phyloP scores from a whole-genome alignment of 2,888 invertebrate species.

The Trichogramma dendrolimi region DNA sequence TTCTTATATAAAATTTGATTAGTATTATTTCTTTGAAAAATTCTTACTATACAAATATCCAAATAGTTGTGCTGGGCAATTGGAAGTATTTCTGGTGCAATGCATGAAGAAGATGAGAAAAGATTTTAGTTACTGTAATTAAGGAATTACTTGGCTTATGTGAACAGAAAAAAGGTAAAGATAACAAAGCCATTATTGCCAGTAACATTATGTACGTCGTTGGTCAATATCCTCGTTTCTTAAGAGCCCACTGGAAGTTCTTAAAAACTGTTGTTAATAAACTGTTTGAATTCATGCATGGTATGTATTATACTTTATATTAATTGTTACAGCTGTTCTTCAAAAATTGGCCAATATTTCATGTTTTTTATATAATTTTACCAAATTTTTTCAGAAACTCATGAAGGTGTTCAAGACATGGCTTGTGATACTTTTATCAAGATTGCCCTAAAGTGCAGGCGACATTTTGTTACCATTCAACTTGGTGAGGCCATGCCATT shows the following conservation, averaged over 20 bases:
- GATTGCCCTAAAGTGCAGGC: slow-evolving; percentile 95
- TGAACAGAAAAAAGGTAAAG: slow-evolving; percentile 97
- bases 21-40: not conserved
- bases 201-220: slow-evolving; percentile 99
- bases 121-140: slow-evolving; percentile 98
- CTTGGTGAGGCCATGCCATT: slow-evolving; percentile 95
- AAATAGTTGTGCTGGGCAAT: slow-evolving; percentile 92
- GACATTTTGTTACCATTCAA: slow-evolving; percentile 96
- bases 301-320: slow-evolving; percentile 38
- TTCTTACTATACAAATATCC: not conserved
- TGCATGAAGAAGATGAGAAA: slow-evolving; percentile 99
- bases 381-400: slow-evolving; percentile 70
- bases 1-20: slow-evolving; percentile 5
- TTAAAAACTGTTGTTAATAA: slow-evolving; percentile 99
- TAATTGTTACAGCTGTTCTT: not conserved
- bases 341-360: not conserved
- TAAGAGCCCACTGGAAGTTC: slow-evolving; percentile 99
- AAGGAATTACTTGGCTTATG: slow-evolving; percentile 95
- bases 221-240: slow-evolving; percentile 97
- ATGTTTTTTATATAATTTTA: not conserved
- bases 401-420: slow-evolving; percentile 99
- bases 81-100: slow-evolving; percentile 97
- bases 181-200: slow-evolving; percentile 99
- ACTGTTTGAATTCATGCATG: slow-evolving; percentile 99
- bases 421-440: slow-evolving; percentile 99